Base-by-base conservation (phyloP, 2,797 vertebrate genomes). In the Anabacerthia variegaticeps region DNA sequence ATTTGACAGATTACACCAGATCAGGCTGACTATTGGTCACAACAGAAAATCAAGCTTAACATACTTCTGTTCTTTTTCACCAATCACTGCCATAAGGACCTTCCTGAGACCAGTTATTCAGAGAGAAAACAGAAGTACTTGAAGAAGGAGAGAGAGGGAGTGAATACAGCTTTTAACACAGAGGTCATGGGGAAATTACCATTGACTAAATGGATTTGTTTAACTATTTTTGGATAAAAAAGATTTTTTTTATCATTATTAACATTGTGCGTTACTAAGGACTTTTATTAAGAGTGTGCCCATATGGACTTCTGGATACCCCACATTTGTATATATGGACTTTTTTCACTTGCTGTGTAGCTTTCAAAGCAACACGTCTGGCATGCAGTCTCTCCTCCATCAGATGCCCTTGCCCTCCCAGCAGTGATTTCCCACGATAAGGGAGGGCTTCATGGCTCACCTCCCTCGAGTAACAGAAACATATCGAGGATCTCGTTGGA, bases 31-130 rank as follows among this genome's bases (percentile, higher is more conserved):
- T 68, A 37, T 58, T 84, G 73, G 76, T 89, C 86, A 92, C 52
- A 85, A 62, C 69, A 85, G 26, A 91, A 89, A 93, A 83, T 63
- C 66, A 86, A 82, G 48, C 79, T 88, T 71, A 88, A 92, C 73
- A 28, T 66, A 15, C 18, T 66, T 96, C 52, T 85, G 20, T 75
- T 93, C 22, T 71, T 91, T 89, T 48, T 43, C 12, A 30, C 49
- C 71, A 59, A 79, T 62, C 41, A 30, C 28, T 81, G 85, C 23
- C 10, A 37, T 39, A 67, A 82, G 26, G 24, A 52, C 44, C 56
- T 96, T 72, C 13, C 26, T 55, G 56, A 89, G 56, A 81, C 26
- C 66, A 79, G n/a, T 69, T 92, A 43, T 82, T 91, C 58, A 39
- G 39, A 81, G 21, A 56, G 37, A 68, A 94, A 92, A 76, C 19